Evolutionary conservation across 1,140 invertebrate genomes (phyloP).

Genomic region (Drosophila tristis): DNA sequence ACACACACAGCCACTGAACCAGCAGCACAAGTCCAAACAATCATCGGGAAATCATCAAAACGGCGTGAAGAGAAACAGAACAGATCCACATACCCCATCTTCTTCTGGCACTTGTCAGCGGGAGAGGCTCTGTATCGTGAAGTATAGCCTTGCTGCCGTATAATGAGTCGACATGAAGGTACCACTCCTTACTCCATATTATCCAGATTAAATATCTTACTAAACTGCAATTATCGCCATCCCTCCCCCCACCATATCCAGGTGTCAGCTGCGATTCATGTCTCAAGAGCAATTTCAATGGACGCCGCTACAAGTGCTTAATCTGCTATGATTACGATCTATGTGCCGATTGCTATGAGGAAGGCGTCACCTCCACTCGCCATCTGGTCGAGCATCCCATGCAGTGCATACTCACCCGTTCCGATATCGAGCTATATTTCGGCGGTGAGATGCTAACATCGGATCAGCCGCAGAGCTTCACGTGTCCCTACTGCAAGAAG

Average conservation of each 20-base stretch:
- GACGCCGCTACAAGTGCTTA: slow-evolving; percentile 98
- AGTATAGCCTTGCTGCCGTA: slow-evolving; percentile 59
- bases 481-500: slow-evolving; percentile 97
- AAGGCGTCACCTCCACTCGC: slow-evolving; percentile 95
- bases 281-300: slow-evolving; percentile 98
- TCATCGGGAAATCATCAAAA: no score
- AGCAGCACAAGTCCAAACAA: no score
- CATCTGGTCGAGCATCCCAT: slow-evolving; percentile 98
- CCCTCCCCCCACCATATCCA: slow-evolving; percentile 63
- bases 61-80: slow-evolving; percentile 9
- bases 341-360: slow-evolving; percentile 97
- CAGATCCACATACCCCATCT: slow-evolving; percentile 32
- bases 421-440: slow-evolving; percentile 98
- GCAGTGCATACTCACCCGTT: slow-evolving; percentile 98
- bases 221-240: background rate
- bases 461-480: slow-evolving; percentile 97
- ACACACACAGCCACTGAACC: no score
- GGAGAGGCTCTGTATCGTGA: slow-evolving; percentile 53
- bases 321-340: slow-evolving; percentile 99
- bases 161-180: slow-evolving; percentile 84
- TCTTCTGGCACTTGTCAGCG: slow-evolving; percentile 27
- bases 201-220: no score
- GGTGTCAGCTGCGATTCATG: slow-evolving; percentile 99
- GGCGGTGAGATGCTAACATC: slow-evolving; percentile 94
- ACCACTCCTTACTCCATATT: slow-evolving; percentile 1